Percentiles rank a stretch among this genome's conserved stretches.
phyloP scores from a whole-genome alignment of 2,113 vertebrate genomes.

The Salvelinus alpinus region DNA sequence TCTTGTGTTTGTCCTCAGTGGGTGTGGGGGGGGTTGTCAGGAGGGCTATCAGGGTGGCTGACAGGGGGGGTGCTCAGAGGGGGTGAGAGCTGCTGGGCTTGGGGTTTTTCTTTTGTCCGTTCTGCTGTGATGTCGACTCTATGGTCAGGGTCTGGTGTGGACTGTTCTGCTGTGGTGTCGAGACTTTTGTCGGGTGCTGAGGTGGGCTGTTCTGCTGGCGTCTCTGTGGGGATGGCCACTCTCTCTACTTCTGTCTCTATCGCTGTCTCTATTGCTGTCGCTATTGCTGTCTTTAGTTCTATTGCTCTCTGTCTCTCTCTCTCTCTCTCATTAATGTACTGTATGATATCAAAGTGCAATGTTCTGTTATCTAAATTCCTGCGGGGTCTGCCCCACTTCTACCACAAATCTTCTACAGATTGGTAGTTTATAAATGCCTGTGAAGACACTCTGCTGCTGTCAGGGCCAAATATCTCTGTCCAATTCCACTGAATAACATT shows the following conservation, averaged over 20 bases:
- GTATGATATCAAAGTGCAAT: not conserved
- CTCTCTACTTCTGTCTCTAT: slow-evolving; percentile 4
- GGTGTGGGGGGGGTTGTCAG: no score
- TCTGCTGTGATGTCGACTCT: no score
- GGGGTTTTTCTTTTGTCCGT: no score
- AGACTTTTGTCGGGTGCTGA: no score
- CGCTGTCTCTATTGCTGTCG: not conserved
- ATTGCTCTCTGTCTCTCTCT: slow-evolving; percentile 4
- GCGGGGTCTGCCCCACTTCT: slow-evolving; percentile 4
- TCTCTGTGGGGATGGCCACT: not conserved
- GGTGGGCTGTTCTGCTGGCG: no score
- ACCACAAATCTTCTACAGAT: slow-evolving; percentile 5
- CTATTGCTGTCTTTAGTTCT: not conserved
- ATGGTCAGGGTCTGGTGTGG: no score
- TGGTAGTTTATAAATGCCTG: not conserved
- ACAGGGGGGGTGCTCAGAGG: no score
- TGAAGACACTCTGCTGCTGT: slow-evolving; percentile 13
- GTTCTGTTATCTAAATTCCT: not conserved
- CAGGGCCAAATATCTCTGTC: slow-evolving; percentile 53
- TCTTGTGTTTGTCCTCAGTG: no score
- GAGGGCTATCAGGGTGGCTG: no score
- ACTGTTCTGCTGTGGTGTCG: no score
- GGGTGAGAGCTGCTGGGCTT: no score
- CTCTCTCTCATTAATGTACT: not conserved
- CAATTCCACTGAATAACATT: slow-evolving; percentile 40